Percentiles rank a stretch among this genome's conserved stretches.
Evolutionary conservation across 2,797 vertebrate genomes (phyloP).

Genomic region (Anabacerthia variegaticeps): DNA sequence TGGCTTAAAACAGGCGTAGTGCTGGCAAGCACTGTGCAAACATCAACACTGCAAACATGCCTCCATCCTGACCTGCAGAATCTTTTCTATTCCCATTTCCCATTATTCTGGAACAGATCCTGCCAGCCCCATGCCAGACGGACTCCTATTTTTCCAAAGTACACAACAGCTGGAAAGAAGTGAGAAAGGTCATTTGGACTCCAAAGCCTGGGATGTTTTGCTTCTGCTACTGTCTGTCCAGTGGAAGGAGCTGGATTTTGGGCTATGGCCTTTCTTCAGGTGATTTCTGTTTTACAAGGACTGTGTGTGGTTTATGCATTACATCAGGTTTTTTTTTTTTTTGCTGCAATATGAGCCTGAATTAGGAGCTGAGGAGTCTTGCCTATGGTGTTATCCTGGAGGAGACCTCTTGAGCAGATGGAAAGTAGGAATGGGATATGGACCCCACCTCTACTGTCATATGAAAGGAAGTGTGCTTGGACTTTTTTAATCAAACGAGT

Average conservation of each 20-base stretch:
- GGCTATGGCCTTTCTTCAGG: not conserved
- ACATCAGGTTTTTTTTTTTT: not conserved
- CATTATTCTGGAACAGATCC: not conserved
- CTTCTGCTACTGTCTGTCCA: not conserved
- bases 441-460: not conserved
- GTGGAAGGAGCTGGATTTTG: not conserved
- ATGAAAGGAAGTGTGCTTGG: fast-evolving
- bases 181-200: not conserved
- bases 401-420: not conserved
- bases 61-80: slow-evolving; percentile 10
- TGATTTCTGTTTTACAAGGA: not conserved
- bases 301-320: not conserved
- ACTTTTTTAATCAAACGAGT: not conserved
- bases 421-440: not conserved
- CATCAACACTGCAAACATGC: not conserved
- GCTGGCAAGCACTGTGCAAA: slow-evolving; percentile 36
- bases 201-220: not conserved
- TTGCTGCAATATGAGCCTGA: not conserved
- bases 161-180: not conserved
- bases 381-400: not conserved
- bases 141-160: not conserved
- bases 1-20: not conserved
- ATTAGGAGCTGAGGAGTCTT: not conserved
- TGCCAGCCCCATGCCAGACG: not conserved
- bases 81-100: slow-evolving; percentile 15